These are phyloP conservation scores for Bellardia bayeri DNA, from an alignment of 2,888 invertebrate species.

Conservation along the genomic window DNA sequence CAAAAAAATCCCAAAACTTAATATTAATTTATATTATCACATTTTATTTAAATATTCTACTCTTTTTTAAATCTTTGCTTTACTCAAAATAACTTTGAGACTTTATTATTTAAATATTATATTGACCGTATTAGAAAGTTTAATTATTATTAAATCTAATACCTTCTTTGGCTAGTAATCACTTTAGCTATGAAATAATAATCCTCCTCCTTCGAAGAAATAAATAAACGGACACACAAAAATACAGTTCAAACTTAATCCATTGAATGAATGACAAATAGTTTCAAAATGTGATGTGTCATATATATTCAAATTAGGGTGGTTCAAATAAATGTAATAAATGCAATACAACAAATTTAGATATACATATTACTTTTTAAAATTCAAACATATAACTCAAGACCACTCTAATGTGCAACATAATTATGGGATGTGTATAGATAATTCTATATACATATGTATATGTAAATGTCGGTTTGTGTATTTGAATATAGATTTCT, in stretches of 20 bases:
- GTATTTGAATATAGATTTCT: slow-evolving; percentile 29
- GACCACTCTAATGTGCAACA: background rate
- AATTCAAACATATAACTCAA: background rate
- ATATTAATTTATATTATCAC: too few species aligned
- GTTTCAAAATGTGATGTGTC: slow-evolving; percentile 4
- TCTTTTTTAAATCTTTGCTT: background rate
- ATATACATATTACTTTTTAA: background rate
- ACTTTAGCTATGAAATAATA: background rate
- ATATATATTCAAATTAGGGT: background rate
- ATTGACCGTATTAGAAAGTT: slow-evolving; percentile 27
- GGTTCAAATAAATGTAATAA: background rate
- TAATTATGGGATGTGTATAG: background rate
- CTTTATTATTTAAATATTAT: slow-evolving; percentile 9
- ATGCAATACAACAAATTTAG: background rate
- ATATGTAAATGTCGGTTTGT: background rate
- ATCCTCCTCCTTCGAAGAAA: background rate
- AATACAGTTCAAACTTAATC: slow-evolving; percentile 14
- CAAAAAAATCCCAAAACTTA: too few species aligned
- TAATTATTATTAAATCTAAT: slow-evolving; percentile 23
- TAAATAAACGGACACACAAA: background rate
- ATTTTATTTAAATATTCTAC: background rate
- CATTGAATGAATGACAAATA: slow-evolving; percentile 5
- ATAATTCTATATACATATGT: background rate
- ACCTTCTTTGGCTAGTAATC: background rate
- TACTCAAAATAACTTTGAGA: background rate